Conservation (phyloP, 1,140 invertebrate genomes). For the Leptinotarsa lineolata region DNA sequence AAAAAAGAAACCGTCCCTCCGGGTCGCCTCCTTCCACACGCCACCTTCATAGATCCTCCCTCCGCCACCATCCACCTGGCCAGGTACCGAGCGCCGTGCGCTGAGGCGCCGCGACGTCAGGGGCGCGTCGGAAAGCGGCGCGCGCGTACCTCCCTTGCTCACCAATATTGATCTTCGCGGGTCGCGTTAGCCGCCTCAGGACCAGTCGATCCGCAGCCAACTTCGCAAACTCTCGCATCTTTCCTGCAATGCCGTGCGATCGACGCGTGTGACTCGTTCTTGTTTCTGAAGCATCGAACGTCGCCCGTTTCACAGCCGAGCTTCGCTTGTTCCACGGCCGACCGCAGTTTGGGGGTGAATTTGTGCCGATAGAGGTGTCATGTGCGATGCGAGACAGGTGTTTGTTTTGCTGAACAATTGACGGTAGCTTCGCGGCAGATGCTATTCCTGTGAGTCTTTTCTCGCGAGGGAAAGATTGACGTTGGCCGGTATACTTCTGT, state of each 20-base stretch:
- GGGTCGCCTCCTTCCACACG: background rate
- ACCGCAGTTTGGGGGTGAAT: conserved; percentile 1
- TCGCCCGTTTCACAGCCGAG: background rate
- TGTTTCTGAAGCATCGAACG: background rate
- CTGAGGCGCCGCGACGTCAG: background rate
- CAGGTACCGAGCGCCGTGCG: background rate
- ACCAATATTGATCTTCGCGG: conserved; percentile 43
- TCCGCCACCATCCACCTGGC: conserved; percentile 2
- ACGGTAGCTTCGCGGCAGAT: background rate
- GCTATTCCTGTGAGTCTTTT: background rate
- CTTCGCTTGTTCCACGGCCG: background rate
- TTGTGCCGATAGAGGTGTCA: background rate
- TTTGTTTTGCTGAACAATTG: conserved; percentile 2
- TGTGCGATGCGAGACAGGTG: conserved; percentile 4
- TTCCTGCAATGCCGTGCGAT: conserved; percentile 12
- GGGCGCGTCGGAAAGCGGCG: conserved; percentile 13
- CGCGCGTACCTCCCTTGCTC: conserved; percentile 29
- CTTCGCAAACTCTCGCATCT: conserved; percentile 13
- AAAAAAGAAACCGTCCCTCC: too few relatives aligned
- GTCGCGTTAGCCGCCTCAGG: conserved; percentile 39
- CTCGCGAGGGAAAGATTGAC: background rate
- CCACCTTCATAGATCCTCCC: background rate
- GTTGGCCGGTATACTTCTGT: background rate
- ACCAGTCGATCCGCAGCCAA: conserved; percentile 39
- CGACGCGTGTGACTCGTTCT: conserved; percentile 1